Evolutionary conservation across 2,113 vertebrate genomes (phyloP).

Genomic region (Psilopogon haemacephalus): DNA sequence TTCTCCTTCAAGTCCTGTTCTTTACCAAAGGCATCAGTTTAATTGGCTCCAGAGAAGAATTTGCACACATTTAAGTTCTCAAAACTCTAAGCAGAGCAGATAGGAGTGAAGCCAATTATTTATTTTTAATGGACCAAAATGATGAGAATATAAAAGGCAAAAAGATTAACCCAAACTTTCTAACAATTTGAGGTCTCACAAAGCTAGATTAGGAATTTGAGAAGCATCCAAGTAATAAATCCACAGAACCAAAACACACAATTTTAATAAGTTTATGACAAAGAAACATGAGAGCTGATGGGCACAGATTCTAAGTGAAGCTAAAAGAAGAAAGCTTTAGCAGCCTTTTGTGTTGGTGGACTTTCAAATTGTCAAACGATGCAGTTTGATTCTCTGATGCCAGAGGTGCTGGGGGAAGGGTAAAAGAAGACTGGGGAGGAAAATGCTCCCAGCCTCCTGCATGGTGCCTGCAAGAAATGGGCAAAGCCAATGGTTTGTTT

Average conservation of each 20-base stretch:
- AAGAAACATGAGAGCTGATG: neutral
- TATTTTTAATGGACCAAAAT: constrained; percentile 39
- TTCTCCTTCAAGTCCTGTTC: neutral
- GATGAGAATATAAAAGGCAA: constrained; percentile 30
- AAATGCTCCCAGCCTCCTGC: neutral
- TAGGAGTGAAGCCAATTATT: constrained; percentile 51
- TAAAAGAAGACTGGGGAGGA: neutral
- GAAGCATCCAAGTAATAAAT: constrained; percentile 52
- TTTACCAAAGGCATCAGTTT: neutral
- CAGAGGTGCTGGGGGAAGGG: neutral
- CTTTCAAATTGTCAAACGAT: neutral
- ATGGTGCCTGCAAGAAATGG: neutral
- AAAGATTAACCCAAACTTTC: constrained; percentile 36
- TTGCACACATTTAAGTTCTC: constrained; percentile 42
- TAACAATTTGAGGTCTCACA: constrained; percentile 3
- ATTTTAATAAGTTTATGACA: constrained; percentile 18
- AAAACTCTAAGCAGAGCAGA: constrained; percentile 45
- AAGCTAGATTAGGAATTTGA: constrained; percentile 32
- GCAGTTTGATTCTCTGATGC: neutral
- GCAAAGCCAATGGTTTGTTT: neutral
- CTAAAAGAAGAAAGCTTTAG: neutral
- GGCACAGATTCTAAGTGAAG: neutral
- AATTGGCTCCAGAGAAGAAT: constrained; percentile 35
- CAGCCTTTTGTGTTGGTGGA: neutral
- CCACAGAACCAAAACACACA: neutral